These are phyloP conservation scores for Orientallactaga bullata DNA, from an alignment of 2,113 vertebrate genomes.

Conservation along the genomic window DNA sequence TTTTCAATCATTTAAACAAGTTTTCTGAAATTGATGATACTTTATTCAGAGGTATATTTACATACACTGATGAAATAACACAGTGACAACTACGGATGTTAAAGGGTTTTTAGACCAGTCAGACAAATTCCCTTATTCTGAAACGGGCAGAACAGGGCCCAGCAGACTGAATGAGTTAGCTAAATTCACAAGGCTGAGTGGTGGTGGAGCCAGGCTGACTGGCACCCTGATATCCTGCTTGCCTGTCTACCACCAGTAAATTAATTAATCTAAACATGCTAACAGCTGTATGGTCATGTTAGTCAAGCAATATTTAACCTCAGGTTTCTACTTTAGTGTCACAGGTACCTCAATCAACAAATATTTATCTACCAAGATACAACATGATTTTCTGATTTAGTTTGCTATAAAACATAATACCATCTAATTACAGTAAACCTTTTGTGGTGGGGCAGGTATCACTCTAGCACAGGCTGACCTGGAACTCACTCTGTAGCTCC, in stretches of 20 bases:
- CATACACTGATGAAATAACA: not conserved
- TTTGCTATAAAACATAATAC: not conserved
- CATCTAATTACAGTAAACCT: not conserved
- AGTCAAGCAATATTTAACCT: not conserved
- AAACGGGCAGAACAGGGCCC: not conserved
- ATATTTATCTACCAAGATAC: slow-evolving; percentile 26
- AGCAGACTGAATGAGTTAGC: not conserved
- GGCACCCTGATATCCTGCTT: not conserved
- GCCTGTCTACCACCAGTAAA: not conserved
- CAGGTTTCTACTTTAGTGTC: not conserved
- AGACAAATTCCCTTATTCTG: slow-evolving; percentile 13
- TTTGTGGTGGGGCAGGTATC: too few species aligned
- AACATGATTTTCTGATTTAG: not conserved
- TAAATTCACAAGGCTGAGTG: not conserved
- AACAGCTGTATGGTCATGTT: not conserved
- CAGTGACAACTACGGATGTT: not conserved
- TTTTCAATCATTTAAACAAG: not conserved
- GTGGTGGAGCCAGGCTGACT: not conserved
- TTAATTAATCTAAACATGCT: not conserved
- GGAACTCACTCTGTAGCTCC: too few species aligned
- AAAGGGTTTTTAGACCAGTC: not conserved
- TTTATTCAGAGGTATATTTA: slow-evolving; percentile 8
- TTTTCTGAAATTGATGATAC: not conserved
- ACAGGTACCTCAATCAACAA: not conserved
- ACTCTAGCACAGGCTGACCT: too few species aligned